Evolutionary conservation across 30 jellyfish, hydroid and myxozoan genomes (phyloP).

Genomic region (Turritopsis rubra): DNA sequence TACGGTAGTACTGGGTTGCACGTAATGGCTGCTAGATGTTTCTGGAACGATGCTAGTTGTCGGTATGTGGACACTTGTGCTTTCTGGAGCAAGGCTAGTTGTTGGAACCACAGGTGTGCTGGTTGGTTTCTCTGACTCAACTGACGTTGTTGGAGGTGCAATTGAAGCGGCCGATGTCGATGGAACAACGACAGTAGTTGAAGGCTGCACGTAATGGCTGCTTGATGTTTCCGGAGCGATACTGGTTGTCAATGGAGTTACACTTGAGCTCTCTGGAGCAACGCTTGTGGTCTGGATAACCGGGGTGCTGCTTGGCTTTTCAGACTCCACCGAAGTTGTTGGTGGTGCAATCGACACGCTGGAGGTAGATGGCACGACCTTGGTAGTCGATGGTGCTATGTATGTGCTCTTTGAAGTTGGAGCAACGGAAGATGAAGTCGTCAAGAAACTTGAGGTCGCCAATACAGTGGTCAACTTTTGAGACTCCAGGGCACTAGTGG

Average conservation of each 20-base stretch:
- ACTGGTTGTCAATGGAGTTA: conserved; percentile 14
- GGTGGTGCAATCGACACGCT: neutral
- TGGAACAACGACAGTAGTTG: conserved; percentile 5
- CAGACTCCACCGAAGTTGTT: neutral
- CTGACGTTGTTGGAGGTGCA: neutral
- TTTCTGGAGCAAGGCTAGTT: neutral
- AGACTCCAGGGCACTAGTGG: neutral
- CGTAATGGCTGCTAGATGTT: conserved; percentile 15
- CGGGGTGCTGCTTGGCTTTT: neutral
- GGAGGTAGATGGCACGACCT: neutral
- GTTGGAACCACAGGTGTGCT: neutral
- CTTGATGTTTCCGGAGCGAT: conserved; percentile 9
- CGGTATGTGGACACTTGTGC: conserved; percentile 19
- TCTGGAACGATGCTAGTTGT: conserved; percentile 2
- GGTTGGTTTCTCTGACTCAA: neutral
- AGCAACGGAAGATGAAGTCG: neutral
- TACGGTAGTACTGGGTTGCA: conserved; percentile 19
- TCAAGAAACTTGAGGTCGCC: neutral
- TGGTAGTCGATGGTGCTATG: neutral
- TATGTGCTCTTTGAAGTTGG: neutral
- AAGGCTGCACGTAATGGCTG: conserved; percentile 9
- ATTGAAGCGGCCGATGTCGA: neutral
- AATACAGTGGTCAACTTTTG: neutral
- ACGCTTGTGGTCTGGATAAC: neutral
- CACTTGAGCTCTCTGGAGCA: neutral